Base-by-base conservation (phyloP, 2,888 invertebrate species). In the Acrocyrtus sp. region DNA sequence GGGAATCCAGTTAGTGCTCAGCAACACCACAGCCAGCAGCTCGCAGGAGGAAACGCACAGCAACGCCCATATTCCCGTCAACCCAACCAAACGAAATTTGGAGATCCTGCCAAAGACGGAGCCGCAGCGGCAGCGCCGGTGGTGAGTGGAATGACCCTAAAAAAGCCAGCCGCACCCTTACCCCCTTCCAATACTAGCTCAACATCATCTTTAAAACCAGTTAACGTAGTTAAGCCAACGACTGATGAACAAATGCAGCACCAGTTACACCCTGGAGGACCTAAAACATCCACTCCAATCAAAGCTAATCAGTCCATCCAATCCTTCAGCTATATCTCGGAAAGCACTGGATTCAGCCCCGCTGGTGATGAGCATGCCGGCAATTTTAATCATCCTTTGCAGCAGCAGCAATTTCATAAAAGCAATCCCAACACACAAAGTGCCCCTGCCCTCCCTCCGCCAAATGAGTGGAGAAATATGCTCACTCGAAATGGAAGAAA, bases 211-310 rank as follows among this genome's bases (percentile, higher is more conserved):
- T 45, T 63, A 43, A 80, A 78, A 48, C 80, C 80, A 2, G 77
- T 81, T 8, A 81, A 78, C 54, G 69, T 81, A 12, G 80, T 81
- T 12, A 81, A 79, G 43, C 80, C 80, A 3, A 75, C 78, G 15
- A 78, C 76, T 60, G 80, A 81, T 19, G 74, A 75, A 53, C n/a
- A n/a, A n/a, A n/a, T n/a, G n/a, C 47, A 26, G 12, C 48, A 43
- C 29, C 41, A 34, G 51, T 41, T 48, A 19, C 57, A 39, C 26
- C 61, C 68, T 48, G 60, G 53, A 57, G 76, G 78, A 34, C 79
- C 81, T 5, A 76, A 77, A 67, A 80, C 79, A 34, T 81, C 81
- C 34, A 81, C 81, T 57, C 81, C 81, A 45, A 80, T 78, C 68
- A 78, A 72, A 48, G 39, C 60, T 56, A 76, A 75, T 69, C 68